Evolutionary conservation across 2,113 vertebrate genomes (phyloP).

Genomic region (Anseranas semipalmata): DNA sequence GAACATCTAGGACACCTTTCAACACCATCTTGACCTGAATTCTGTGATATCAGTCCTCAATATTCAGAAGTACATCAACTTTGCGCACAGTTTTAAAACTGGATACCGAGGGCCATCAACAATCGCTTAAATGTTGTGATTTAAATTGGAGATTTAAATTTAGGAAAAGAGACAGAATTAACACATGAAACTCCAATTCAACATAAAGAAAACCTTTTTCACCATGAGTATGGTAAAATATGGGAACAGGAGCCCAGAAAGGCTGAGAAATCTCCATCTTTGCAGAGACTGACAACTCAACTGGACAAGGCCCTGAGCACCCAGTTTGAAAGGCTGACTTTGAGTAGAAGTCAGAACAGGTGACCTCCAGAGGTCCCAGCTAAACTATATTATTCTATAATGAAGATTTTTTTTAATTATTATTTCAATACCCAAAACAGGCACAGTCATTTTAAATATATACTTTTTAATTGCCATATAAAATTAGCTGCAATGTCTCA

Average conservation of each 20-base stretch:
- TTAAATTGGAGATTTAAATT: neutral
- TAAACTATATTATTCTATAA: neutral
- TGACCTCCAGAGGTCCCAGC: neutral
- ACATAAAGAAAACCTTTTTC: neutral
- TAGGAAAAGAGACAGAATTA: neutral
- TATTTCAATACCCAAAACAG: neutral
- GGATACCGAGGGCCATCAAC: neutral
- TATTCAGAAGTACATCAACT: neutral
- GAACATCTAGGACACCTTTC: neutral
- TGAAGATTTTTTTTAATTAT: neutral
- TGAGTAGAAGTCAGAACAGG: neutral
- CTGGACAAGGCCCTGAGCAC: neutral
- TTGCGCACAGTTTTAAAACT: neutral
- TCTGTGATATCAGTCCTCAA: neutral
- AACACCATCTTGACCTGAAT: neutral
- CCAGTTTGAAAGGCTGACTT: neutral
- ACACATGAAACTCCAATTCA: neutral
- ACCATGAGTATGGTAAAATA: neutral
- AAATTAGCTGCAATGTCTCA: neutral
- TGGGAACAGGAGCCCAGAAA: neutral
- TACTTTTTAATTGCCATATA: neutral
- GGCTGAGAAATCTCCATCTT: neutral
- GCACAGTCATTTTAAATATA: neutral
- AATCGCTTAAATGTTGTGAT: neutral
- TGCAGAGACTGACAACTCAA: fast-evolving